Percentiles rank a stretch among this genome's conserved stretches.
phyloP scores from a whole-genome alignment of 2,888 invertebrate genomes.

The Anthophora plumipes region DNA sequence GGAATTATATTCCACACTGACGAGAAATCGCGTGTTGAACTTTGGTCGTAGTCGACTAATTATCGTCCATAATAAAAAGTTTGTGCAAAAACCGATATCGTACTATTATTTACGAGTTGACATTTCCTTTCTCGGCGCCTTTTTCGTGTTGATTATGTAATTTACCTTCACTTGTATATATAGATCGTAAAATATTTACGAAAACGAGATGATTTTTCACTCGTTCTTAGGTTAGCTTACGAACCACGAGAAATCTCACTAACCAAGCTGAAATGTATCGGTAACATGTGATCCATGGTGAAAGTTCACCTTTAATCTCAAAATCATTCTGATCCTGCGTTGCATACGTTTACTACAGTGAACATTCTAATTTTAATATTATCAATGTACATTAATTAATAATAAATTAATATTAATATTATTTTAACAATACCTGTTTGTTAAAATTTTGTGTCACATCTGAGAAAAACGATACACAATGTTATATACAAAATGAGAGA shows the following conservation, averaged over 20 bases:
- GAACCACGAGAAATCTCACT: not conserved
- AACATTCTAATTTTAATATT: not conserved
- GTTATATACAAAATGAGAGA: too few relatives aligned
- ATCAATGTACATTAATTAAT: too few relatives aligned
- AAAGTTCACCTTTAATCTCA: conserved; percentile 9
- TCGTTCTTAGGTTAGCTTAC: not conserved
- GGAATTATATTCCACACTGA: conserved; percentile 1
- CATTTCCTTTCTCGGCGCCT: not conserved
- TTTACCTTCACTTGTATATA: not conserved
- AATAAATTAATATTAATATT: too few relatives aligned
- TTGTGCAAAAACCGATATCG: conserved; percentile 40
- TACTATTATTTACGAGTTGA: conserved; percentile 21
- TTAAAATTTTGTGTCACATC: too few relatives aligned
- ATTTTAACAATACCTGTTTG: too few relatives aligned
- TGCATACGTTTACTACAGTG: not conserved
- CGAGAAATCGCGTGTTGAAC: conserved; percentile 44
- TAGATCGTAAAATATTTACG: not conserved
- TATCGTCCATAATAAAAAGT: conserved; percentile 46
- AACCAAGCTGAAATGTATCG: not conserved
- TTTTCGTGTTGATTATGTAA: conserved; percentile 3
- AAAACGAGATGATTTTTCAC: not conserved
- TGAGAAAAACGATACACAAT: too few relatives aligned
- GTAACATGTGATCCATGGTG: not conserved
- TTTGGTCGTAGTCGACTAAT: conserved; percentile 54
- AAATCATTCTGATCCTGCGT: not conserved